Evolutionary conservation across 2,797 vertebrate species (phyloP), one percentile per base, ranked within the genome.

Genomic region (Oreochromis mossambicus): DNA sequence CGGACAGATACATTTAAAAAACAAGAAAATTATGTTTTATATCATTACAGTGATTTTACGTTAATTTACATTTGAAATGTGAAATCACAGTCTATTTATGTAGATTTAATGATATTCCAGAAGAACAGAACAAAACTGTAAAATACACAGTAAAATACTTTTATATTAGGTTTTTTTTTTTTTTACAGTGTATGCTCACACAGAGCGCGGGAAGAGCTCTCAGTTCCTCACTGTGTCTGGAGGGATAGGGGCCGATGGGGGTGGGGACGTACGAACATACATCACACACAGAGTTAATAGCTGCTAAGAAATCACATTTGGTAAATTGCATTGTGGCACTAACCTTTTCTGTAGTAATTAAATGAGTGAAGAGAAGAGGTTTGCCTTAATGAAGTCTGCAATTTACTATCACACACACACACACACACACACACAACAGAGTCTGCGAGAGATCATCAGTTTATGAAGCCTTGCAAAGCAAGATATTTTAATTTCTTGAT

Each of bases 301-400:
- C 89, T 84, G 88, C 90, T 91, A 89, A 90, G 92, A 93, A 91
- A 93, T 93, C 86, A 92, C 91, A 92, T 93, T 93, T 92, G 85
- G 88, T 92, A 92, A 92, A 92, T 94, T 94, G 91, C 91, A 50
- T 91, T 85, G 90, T 92, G 90, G 90, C 91, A 87, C 89, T 94
- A 94, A 92, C 92, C 91, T 94, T 93, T 92, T 91, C 91, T 87
- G 84, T 86, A 80, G 91, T 90, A 92, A 94, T 94, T 94, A 91
- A 94, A 92, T 91, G 89, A 90, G 86, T 87, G 89, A 86, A 83
- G 63, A 88, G 86, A 87, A 82, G 76, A 91, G 80, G 83, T 63
- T 77, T 84, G 89, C 78, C 80, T 86, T 91, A 90, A 93, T 93
- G 88, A 93, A 93, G 91, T 89, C 87, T 87, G 88, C 91, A 90